A percentile compares a stretch with the other conserved stretches of the same genome.
phyloP scores from a whole-genome alignment of 2,113 vertebrate species.

The Archilochus colubris region DNA sequence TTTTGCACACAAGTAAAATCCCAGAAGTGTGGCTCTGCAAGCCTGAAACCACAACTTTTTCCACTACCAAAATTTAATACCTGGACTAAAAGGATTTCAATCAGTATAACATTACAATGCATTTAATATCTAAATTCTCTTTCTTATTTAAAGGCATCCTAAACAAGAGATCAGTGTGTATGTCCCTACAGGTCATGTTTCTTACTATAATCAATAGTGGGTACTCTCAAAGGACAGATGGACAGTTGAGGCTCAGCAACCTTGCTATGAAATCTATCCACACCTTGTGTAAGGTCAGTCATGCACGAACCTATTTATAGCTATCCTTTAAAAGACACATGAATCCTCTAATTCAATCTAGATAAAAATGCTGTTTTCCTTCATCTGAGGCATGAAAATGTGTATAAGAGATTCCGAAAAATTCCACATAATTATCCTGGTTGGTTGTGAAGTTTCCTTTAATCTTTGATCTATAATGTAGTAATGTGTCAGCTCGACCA shows the following conservation, averaged over 20 bases:
- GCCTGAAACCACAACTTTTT: neutral
- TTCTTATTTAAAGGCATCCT: neutral
- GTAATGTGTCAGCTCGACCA: slow-evolving; percentile 72
- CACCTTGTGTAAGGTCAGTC: neutral
- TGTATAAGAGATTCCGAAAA: slow-evolving; percentile 47
- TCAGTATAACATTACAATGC: neutral
- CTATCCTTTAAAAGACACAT: neutral
- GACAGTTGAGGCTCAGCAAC: neutral
- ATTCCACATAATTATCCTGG: slow-evolving; percentile 64
- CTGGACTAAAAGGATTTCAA: neutral
- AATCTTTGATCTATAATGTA: slow-evolving; percentile 83
- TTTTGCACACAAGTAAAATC: neutral
- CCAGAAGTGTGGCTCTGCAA: neutral
- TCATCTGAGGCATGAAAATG: slow-evolving; percentile 39
- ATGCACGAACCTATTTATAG: neutral
- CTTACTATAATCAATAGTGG: neutral
- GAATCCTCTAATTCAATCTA: slow-evolving; percentile 39
- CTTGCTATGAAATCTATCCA: neutral
- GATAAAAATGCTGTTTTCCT: slow-evolving; percentile 23
- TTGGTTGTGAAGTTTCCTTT: slow-evolving; percentile 64
- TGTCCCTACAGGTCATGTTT: neutral
- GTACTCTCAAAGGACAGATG: neutral
- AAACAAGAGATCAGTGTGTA: neutral
- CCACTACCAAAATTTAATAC: neutral
- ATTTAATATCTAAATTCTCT: neutral